Evolutionary conservation across 2,113 vertebrate genomes (phyloP), one percentile per base, ranked within the genome.

Genomic region (Hydrolagus affinis): DNA sequence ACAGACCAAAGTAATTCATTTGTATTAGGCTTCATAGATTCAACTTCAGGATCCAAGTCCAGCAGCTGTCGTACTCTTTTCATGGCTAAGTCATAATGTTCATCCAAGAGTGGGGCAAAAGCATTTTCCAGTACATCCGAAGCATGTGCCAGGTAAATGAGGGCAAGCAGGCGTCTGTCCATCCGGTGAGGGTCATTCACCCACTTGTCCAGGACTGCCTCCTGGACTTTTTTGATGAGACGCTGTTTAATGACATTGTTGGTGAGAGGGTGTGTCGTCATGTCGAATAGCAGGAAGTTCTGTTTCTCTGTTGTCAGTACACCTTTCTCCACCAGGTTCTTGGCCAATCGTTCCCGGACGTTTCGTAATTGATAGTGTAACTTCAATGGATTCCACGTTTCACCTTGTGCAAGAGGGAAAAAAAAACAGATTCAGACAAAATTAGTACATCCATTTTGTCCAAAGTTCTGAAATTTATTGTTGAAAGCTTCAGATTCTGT

Each of bases 251-350:
- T 96, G 89, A 94, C 96, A 92, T 94, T 96, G 92, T 98, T 98
- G 92, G 96, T 98, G 86, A 99, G 95, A 17, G 97, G 97, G 87
- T 99, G 97, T 0, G 96, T 99, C 21, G 95, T 99, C 97, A 99
- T 99, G 92, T 98, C 96, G 89, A 99, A 99, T 11, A 98, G 95
- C 85, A 99, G 93, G 90, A 99, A 99, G 95, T 97, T 99, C 92
- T 99, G 97, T 91, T 99, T 99, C 91, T 99, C 96, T 3, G 96
- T 99, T 2, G 97, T 98, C 88, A 99, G 89, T 85, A 99, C 96
- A 1, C 97, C 97, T 88, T 99, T 99, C 89, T 98, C 96, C 88
- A 98, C 97, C 85, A 99, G 91, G 91, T 97, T 99, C 90, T 99
- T 98, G 88, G 97, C 97, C 92, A 98, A 91, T 0, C 95, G 93